phyloP scores from a whole-genome alignment of 2,113 vertebrate genomes.

The Crotalus viridis region DNA sequence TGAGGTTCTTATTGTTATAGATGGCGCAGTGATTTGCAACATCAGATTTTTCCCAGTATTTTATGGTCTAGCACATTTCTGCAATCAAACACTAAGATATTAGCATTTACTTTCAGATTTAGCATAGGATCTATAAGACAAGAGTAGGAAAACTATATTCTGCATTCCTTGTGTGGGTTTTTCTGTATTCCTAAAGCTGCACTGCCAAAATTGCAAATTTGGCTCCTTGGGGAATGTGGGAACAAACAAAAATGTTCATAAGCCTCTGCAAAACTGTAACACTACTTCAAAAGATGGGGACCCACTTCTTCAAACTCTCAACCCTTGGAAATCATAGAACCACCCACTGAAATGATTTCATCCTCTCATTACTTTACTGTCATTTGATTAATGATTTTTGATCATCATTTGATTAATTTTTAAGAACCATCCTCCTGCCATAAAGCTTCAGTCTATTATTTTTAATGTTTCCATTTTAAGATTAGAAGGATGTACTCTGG shows the following conservation, averaged over 20 bases:
- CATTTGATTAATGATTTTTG: background rate
- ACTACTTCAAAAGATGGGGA: background rate
- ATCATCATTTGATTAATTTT: background rate
- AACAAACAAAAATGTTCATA: background rate
- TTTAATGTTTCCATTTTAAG: slow-evolving; percentile 1
- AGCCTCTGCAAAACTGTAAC: background rate
- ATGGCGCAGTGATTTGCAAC: background rate
- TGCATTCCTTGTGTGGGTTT: background rate
- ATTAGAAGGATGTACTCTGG: background rate
- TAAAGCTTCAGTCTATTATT: background rate
- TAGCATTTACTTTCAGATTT: background rate
- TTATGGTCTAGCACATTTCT: background rate
- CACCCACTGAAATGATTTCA: background rate
- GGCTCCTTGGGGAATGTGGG: background rate
- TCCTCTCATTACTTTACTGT: background rate
- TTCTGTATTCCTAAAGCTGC: background rate
- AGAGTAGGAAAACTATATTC: background rate
- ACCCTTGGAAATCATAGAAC: background rate
- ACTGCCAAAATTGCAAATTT: background rate
- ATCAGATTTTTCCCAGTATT: background rate
- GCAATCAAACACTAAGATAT: background rate
- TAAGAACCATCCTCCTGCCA: background rate
- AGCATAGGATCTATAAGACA: background rate
- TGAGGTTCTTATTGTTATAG: background rate
- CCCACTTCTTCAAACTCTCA: background rate